A percentile compares a stretch with the other conserved stretches of the same genome.
These are phyloP conservation scores for Zeugodacus cucurbitae DNA, from an alignment of 1,140 invertebrate genomes.

Conservation along the genomic window DNA sequence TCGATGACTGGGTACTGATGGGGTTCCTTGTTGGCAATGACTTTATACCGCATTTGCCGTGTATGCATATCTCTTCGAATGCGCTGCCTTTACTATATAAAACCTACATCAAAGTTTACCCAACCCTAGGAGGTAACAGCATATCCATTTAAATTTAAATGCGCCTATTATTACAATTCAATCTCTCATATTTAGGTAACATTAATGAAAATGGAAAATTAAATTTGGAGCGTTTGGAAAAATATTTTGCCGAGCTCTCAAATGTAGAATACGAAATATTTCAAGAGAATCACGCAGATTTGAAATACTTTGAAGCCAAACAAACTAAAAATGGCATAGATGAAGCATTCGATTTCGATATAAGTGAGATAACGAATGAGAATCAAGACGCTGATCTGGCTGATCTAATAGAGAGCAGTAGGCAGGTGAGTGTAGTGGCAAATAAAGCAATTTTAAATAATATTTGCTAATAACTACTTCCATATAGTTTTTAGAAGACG, in stretches of 20 bases:
- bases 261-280: conserved; percentile 88
- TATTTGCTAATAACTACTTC: not conserved
- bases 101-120: conserved; percentile 88
- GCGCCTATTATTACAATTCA: not conserved
- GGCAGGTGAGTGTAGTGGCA: conserved; percentile 47
- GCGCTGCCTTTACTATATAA: conserved; percentile 88
- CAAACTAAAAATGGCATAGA: conserved; percentile 59
- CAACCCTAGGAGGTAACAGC: conserved; percentile 81
- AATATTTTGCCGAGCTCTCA: conserved; percentile 82
- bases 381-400: conserved; percentile 63
- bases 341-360: conserved; percentile 59
- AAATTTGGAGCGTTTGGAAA: conserved; percentile 87
- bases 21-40: conserved; percentile 97
- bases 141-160: not conserved
- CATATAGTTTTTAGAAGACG: conserved; percentile 61
- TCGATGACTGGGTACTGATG: conserved; percentile 89
- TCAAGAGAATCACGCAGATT: conserved; percentile 83
- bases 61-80: conserved; percentile 92
- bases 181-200: conserved; percentile 74
- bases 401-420: conserved; percentile 54
- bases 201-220: conserved; percentile 91
- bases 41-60: conserved; percentile 94
- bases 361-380: conserved; percentile 48
- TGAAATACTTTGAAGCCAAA: conserved; percentile 87
- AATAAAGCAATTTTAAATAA: not conserved